Conservation (phyloP, 1,140 invertebrate species). For the Physella acuta region DNA sequence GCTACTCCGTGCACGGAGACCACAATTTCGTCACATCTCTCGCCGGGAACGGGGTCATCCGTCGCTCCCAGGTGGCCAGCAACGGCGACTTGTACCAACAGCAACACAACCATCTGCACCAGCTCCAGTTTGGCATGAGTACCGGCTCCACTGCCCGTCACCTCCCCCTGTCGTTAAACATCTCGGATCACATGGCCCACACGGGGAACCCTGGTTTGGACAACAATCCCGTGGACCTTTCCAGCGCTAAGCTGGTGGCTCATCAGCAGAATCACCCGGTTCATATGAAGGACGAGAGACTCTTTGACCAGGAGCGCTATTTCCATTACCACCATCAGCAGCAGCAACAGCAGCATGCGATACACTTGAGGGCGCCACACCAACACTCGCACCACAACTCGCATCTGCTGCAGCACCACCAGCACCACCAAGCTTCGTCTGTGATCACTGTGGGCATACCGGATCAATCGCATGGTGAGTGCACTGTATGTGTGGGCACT, state of each 20-base stretch:
- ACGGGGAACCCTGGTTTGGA: constrained; percentile 39
- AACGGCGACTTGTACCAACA: constrained; percentile 12
- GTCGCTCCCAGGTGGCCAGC: constrained; percentile 28
- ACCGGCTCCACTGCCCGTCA: neutral
- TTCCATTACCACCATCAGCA: neutral
- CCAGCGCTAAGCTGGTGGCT: constrained; percentile 38
- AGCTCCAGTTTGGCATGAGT: constrained; percentile 1
- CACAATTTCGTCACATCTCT: constrained; percentile 29
- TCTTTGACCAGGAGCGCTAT: constrained; percentile 21
- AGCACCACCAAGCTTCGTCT: constrained; percentile 27
- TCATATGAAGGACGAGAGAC: constrained; percentile 17
- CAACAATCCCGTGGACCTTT: constrained; percentile 48
- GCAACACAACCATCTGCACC: constrained; percentile 14
- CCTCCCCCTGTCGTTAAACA: neutral
- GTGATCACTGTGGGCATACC: constrained; percentile 40
- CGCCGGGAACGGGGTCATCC: constrained; percentile 27
- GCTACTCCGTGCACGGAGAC: constrained; percentile 32
- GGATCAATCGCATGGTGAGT: constrained; percentile 41
- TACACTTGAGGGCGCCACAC: neutral
- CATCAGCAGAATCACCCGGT: constrained; percentile 37
- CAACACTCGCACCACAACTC: constrained; percentile 9
- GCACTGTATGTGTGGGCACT: too few species aligned
- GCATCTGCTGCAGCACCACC: constrained; percentile 14
- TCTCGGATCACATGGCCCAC: constrained; percentile 35
- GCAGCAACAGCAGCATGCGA: constrained; percentile 22